Evolutionary conservation across 2,888 invertebrate species (phyloP), one percentile per base, ranked within the genome.

Genomic region (Lasius platythorax): DNA sequence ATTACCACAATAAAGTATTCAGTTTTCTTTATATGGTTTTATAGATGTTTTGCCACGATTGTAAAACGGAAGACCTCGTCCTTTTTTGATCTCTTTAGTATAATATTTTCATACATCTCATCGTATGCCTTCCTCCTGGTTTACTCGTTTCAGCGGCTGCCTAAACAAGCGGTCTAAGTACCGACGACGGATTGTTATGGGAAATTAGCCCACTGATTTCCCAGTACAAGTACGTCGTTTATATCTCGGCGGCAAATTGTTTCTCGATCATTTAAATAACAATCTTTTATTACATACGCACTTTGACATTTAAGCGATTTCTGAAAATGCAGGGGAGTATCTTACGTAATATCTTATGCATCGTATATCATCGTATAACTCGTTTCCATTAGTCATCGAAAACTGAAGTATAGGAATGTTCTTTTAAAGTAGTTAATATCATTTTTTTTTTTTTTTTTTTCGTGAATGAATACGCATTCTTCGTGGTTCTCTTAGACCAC

Each of bases 131-230:
- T 30, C 50, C 40, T 50, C 11, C 43, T 56, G 50, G 50, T 76
- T 76, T 82, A 53, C 43, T 73, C 64, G 28, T 40, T 23, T 30
- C 28, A 63, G 11, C 40, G 53, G 23, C 37, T 64, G 40, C 18
- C 3, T 61, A 82, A 82, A 66, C 76, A 64, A 18, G 30, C 82
- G 18, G 37, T 73, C 30, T 18, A 64, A 82, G 82, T 56, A 66
- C 15, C 40, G 75, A 66, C 5, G 76, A 75, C 23, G 4, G 82
- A 82, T 66, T 66, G 82, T 82, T 82, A 75, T 82, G 78, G 30
- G 82, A 82, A 82, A 76, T 75, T 64, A 46, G 30, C 23, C 30
- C 56, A 64, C 82, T n/a, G 82, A 82, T 75, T 23, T 63, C 53
- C 28, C 30, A 53, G 30, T 12, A 15, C 2, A 56, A 15, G 23